A percentile compares a stretch with the other conserved stretches of the same genome.
Conservation (phyloP, 2,888 invertebrate genomes). For the Brassicogethes aeneus region DNA sequence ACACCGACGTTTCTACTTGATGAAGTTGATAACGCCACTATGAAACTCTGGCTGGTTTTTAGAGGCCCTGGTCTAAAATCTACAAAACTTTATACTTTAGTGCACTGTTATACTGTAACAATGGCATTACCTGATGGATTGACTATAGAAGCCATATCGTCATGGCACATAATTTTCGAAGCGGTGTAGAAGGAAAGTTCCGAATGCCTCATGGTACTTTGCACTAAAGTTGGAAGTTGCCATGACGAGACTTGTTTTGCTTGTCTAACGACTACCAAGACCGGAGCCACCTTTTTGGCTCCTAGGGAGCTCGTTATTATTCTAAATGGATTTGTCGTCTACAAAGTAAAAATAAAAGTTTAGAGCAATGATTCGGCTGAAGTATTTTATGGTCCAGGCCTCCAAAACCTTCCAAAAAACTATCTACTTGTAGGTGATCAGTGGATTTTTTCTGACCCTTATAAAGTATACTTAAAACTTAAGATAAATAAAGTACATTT, state of each 20-base stretch:
- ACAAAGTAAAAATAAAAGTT: no score
- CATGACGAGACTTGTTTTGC: slow-evolving; percentile 69
- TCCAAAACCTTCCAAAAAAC: no score
- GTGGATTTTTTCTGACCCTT: no score
- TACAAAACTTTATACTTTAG: no score
- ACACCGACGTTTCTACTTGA: slow-evolving; percentile 50
- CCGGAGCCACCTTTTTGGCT: slow-evolving; percentile 50
- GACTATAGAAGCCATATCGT: slow-evolving; percentile 30
- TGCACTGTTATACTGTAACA: no score
- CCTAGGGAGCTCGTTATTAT: slow-evolving; percentile 39
- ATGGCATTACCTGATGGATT: slow-evolving; percentile 16
- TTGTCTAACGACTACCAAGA: slow-evolving; percentile 66
- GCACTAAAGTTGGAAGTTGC: slow-evolving; percentile 63
- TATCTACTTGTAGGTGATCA: no score
- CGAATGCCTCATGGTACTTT: slow-evolving; percentile 25
- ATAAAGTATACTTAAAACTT: no score
- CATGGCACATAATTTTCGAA: slow-evolving; percentile 56
- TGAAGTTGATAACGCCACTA: slow-evolving; percentile 44
- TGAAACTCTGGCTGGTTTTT: slow-evolving; percentile 26
- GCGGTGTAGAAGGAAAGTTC: slow-evolving; percentile 45
- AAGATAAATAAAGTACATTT: no score
- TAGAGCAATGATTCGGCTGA: no score
- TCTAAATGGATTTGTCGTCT: slow-evolving; percentile 27
- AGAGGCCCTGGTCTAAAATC: no score
- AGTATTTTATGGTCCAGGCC: no score